Conservation (phyloP, 2,113 vertebrate genomes). For the Scatophagus argus region DNA sequence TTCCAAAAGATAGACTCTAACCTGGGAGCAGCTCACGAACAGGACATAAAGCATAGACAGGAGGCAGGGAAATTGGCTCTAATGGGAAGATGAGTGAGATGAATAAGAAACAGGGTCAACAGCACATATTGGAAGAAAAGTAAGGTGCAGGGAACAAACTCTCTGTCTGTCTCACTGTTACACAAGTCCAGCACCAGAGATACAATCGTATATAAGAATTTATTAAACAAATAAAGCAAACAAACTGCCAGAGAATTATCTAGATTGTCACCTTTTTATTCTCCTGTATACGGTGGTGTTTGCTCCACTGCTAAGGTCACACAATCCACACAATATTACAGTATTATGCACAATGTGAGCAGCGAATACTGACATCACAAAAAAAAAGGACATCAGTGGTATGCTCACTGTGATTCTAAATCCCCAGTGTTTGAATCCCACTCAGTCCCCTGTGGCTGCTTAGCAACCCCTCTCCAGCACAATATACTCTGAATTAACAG, state of each 20-base stretch:
- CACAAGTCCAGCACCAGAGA: not conserved
- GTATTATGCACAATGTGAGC: conserved; percentile 26
- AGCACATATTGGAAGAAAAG: conserved; percentile 33
- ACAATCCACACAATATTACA: conserved; percentile 27
- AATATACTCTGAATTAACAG: conserved; percentile 81
- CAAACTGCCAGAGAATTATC: not conserved
- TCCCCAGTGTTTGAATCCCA: conserved; percentile 81
- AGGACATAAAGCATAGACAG: conserved; percentile 62
- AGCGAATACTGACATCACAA: conserved; percentile 43
- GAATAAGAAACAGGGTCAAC: conserved; percentile 56
- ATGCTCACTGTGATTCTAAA: conserved; percentile 59
- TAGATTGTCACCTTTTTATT: not conserved
- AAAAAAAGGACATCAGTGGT: conserved; percentile 45
- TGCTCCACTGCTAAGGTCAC: conserved; percentile 8
- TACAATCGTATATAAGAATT: not conserved
- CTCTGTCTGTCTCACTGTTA: not conserved
- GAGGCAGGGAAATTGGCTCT: conserved; percentile 57
- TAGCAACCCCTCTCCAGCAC: conserved; percentile 85
- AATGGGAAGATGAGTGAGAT: conserved; percentile 65
- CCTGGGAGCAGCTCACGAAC: conserved; percentile 38
- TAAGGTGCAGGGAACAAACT: conserved; percentile 12
- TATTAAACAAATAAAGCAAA: not conserved
- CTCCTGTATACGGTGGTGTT: not conserved
- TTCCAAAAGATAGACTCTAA: conserved; percentile 55
- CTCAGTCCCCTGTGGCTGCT: conserved; percentile 82